A percentile compares a stretch with the other conserved stretches of the same genome.
These are phyloP conservation scores for Lerista edwardsae DNA, from an alignment of 2,797 vertebrate species.

Conservation along the genomic window DNA sequence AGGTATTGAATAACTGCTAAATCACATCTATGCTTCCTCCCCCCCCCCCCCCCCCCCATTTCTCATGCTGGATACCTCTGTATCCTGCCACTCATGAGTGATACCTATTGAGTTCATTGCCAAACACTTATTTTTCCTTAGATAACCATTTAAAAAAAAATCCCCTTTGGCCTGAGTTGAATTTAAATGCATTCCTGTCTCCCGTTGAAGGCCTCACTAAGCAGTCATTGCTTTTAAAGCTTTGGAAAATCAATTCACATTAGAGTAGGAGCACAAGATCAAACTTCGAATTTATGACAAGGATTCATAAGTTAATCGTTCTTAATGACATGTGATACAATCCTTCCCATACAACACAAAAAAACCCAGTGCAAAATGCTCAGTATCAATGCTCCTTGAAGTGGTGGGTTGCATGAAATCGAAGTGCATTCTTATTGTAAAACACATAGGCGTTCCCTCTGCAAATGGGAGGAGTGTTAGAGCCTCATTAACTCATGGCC, in stretches of 20 bases:
- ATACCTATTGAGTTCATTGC: conserved; percentile 11
- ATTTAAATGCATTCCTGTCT: conserved; percentile 42
- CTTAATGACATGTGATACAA: conserved; percentile 7
- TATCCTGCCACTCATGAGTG: conserved; percentile 13
- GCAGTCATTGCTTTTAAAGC: conserved; percentile 33
- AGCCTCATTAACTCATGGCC: too few relatives aligned
- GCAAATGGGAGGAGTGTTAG: too few relatives aligned
- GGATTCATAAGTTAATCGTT: conserved; percentile 18
- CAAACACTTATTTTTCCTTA: conserved; percentile 5
- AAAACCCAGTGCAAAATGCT: too few relatives aligned
- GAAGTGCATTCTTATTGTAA: too few relatives aligned
- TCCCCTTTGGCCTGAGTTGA: conserved; percentile 41
- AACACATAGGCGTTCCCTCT: too few relatives aligned
- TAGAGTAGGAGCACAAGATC: background rate
- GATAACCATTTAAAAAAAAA: conserved; percentile 18
- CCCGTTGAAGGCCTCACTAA: conserved; percentile 31
- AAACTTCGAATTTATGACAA: conserved; percentile 14
- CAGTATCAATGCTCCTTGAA: too few relatives aligned
- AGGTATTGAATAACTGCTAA: conserved; percentile 56
- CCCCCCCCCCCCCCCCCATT: background rate
- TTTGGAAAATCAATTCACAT: conserved; percentile 49
- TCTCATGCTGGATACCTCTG: conserved; percentile 9
- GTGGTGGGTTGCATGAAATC: too few relatives aligned
- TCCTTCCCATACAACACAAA: background rate
- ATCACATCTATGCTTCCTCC: background rate